phyloP scores from a whole-genome alignment of 2,888 invertebrate genomes.

The Cerastoderma edule region DNA sequence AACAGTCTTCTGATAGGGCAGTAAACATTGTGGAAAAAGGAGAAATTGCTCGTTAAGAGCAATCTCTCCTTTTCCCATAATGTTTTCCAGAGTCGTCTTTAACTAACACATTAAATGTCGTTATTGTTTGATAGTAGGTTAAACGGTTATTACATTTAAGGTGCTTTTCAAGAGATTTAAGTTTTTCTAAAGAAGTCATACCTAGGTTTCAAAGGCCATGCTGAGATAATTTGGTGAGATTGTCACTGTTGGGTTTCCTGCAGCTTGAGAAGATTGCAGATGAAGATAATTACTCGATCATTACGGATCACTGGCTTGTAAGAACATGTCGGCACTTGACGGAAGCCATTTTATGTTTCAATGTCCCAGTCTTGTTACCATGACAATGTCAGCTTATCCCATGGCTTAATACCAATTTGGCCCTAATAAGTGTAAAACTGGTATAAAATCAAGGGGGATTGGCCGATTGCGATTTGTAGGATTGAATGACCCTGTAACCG shows the following conservation, averaged over 20 bases:
- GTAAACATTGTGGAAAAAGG: no score
- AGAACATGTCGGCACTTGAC: conserved; percentile 17
- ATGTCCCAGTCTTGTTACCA: conserved; percentile 31
- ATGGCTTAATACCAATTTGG: background rate
- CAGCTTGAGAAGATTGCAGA: conserved; percentile 9
- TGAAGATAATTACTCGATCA: conserved; percentile 29
- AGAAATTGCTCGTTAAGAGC: no score
- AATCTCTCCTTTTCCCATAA: no score
- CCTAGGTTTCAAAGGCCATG: conserved; percentile 1
- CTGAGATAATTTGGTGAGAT: conserved; percentile 9
- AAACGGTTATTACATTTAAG: background rate
- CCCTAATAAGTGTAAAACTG: conserved; percentile 45
- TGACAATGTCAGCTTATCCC: conserved; percentile 19
- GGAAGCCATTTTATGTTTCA: conserved; percentile 11
- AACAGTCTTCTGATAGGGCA: no score
- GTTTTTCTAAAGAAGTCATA: conserved; percentile 8
- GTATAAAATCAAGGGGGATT: conserved; percentile 25
- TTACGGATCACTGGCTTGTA: conserved; percentile 15
- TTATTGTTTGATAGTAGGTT: no score
- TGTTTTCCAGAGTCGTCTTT: no score
- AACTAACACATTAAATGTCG: no score
- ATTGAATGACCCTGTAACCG: conserved; percentile 13
- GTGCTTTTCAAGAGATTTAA: conserved; percentile 1
- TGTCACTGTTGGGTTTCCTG: background rate
- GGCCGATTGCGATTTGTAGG: conserved; percentile 28